phyloP scores from a whole-genome alignment of 2,113 vertebrate species.

The Galemys pyrenaicus region DNA sequence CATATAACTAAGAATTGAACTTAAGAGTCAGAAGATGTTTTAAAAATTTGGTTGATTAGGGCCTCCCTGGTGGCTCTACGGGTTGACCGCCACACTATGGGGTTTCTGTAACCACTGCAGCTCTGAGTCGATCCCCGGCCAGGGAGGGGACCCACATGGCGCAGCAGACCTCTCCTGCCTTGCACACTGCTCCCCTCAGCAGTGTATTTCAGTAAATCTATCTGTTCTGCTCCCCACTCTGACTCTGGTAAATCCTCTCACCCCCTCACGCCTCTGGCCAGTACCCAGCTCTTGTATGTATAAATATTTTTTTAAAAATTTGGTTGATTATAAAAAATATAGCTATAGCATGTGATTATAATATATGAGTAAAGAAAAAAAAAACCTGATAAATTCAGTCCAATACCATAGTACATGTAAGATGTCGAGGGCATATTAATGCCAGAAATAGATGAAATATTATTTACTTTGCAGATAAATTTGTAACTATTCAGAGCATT shows the following conservation, averaged over 20 bases:
- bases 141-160: no score
- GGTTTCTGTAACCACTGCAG: no score
- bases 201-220: no score
- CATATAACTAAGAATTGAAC: constrained; percentile 23
- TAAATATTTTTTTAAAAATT: constrained; percentile 12
- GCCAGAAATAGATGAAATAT: constrained; percentile 42
- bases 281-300: no score
- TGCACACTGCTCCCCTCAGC: no score
- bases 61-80: no score
- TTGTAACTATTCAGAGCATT: constrained; percentile 1
- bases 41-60: not conserved
- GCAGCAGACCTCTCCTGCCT: no score
- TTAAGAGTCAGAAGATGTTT: not conserved
- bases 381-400: not conserved
- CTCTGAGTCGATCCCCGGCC: no score
- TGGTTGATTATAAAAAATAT: constrained; percentile 13
- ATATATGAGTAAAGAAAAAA: not conserved
- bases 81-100: no score
- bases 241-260: no score
- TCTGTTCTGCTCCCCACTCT: no score
- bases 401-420: not conserved
- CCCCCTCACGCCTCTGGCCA: no score
- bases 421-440: not conserved
- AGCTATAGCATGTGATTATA: not conserved
- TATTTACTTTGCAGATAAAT: constrained; percentile 30